Conservation (phyloP, 1,140 invertebrate species). For the Argopecten irradians region DNA sequence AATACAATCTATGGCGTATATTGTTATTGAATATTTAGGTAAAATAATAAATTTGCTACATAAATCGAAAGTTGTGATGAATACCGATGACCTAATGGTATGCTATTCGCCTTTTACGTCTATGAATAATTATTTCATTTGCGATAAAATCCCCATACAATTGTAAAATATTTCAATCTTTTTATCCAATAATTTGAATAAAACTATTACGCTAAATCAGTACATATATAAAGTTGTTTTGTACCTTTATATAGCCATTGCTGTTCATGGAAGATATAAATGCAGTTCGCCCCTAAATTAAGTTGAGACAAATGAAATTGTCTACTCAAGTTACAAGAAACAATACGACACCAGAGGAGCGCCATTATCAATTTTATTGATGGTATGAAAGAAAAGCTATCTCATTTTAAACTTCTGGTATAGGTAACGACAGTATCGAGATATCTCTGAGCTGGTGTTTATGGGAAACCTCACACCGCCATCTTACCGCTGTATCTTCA, state of each 20-base stretch:
- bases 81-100: too few relatives aligned
- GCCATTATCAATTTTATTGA: background rate
- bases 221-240: too few relatives aligned
- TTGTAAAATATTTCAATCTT: too few relatives aligned
- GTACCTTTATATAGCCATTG: background rate
- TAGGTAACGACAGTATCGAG: background rate
- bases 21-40: too few relatives aligned
- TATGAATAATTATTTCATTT: too few relatives aligned
- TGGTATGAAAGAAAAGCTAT: background rate
- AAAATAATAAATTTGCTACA: too few relatives aligned
- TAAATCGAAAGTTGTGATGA: too few relatives aligned
- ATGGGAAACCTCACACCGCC: background rate
- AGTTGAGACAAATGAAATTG: background rate
- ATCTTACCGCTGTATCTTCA: background rate
- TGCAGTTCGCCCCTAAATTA: background rate
- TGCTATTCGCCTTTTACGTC: too few relatives aligned
- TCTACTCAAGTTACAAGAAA: background rate
- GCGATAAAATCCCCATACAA: too few relatives aligned
- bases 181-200: too few relatives aligned
- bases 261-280: background rate
- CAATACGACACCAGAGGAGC: background rate
- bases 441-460: background rate
- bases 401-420: background rate
- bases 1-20: too few relatives aligned
- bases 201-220: too few relatives aligned